Evolutionary conservation across 2,888 invertebrate species (phyloP).

Genomic region (Pollenia labialis): DNA sequence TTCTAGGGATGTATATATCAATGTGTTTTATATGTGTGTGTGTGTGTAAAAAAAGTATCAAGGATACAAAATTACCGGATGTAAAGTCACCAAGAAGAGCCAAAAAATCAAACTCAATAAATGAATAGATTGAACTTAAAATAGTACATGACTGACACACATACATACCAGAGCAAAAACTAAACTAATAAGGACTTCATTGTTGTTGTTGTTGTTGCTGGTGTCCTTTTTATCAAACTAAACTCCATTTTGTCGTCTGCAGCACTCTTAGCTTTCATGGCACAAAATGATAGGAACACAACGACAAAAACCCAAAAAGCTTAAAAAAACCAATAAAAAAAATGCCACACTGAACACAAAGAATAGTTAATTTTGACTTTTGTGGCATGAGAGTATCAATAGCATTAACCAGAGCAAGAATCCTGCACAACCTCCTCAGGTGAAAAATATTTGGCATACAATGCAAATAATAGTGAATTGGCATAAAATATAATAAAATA

Average conservation of each 20-base stretch:
- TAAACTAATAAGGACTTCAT: conserved; percentile 51
- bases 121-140: conserved; percentile 69
- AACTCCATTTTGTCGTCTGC: conserved; percentile 48
- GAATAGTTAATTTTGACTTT: conserved; percentile 64
- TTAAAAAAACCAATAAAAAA: not conserved
- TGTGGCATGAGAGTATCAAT: conserved; percentile 64
- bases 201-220: conserved; percentile 7
- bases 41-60: conserved; percentile 30
- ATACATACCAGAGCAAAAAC: conserved; percentile 20
- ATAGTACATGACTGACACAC: conserved; percentile 50
- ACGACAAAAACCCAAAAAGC: not conserved
- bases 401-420: conserved; percentile 37
- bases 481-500: conserved; percentile 67
- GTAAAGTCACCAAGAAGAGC: conserved; percentile 61
- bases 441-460: conserved; percentile 67
- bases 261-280: conserved; percentile 32
- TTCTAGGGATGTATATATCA: not conserved
- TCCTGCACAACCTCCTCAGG: conserved; percentile 61
- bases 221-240: conserved; percentile 10
- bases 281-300: conserved; percentile 13
- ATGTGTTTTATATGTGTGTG: conserved; percentile 8
- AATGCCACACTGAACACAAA: conserved; percentile 31
- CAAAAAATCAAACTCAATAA: conserved; percentile 67
- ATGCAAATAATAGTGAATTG: conserved; percentile 70
- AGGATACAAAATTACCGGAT: conserved; percentile 59